phyloP scores from a whole-genome alignment of 2,888 invertebrate species.

The Mesopsocus fuscifrons region DNA sequence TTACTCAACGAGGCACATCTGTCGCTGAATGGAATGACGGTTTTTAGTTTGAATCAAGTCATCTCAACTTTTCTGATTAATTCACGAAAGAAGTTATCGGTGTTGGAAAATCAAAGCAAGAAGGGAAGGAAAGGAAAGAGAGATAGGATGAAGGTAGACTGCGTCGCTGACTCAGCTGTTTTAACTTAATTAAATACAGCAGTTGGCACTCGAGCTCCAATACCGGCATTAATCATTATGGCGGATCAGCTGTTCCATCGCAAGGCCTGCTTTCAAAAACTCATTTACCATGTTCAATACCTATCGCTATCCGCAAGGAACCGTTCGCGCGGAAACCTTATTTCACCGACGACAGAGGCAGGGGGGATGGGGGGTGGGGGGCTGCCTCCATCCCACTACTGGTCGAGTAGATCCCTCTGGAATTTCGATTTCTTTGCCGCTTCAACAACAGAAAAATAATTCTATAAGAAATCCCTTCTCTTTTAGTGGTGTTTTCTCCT shows the following conservation, averaged over 20 bases:
- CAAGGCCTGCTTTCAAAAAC: background rate
- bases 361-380: too few species aligned
- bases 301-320: too few species aligned
- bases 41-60: background rate
- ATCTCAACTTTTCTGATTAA: background rate
- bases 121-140: background rate
- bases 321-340: too few species aligned
- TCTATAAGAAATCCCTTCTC: too few species aligned
- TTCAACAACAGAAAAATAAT: too few species aligned
- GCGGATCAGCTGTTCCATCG: conserved; percentile 6
- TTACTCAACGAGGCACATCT: too few species aligned
- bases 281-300: background rate
- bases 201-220: conserved; percentile 9
- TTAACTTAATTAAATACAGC: conserved; percentile 10
- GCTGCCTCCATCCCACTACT: too few species aligned
- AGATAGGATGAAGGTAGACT: conserved; percentile 1
- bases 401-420: too few species aligned
- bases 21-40: background rate
- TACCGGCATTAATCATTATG: conserved; percentile 8
- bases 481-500: too few species aligned
- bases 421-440: too few species aligned
- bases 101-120: background rate
- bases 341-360: too few species aligned
- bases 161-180: conserved; percentile 8
- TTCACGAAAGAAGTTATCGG: background rate